These are phyloP conservation scores for Dryadula phaetusa DNA, from an alignment of 2,888 invertebrate genomes.

Conservation along the genomic window DNA sequence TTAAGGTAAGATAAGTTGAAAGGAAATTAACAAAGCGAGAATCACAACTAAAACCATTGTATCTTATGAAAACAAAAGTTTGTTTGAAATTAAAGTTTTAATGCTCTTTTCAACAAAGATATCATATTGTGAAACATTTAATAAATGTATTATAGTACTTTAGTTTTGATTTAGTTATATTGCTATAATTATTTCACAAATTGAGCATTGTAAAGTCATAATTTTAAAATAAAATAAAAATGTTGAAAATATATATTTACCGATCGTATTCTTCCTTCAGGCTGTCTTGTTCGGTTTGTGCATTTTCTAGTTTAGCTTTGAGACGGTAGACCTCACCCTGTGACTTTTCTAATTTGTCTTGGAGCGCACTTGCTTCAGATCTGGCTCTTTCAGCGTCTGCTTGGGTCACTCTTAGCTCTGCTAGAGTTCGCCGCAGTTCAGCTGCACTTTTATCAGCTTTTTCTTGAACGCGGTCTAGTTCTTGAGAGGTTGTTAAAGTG, in stretches of 20 bases:
- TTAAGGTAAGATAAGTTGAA: slow-evolving; percentile 5
- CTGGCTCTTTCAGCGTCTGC: slow-evolving; percentile 95
- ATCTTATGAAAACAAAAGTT: slow-evolving; percentile 22
- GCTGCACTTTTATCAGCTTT: slow-evolving; percentile 93
- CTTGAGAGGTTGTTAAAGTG: slow-evolving; percentile 92
- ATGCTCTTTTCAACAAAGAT: slow-evolving; percentile 13
- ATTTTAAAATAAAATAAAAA: too few relatives aligned
- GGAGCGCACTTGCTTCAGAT: slow-evolving; percentile 92
- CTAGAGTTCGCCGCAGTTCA: slow-evolving; percentile 94
- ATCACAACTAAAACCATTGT: not conserved
- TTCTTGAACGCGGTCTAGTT: slow-evolving; percentile 92
- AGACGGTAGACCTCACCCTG: slow-evolving; percentile 97
- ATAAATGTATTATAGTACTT: slow-evolving; percentile 1
- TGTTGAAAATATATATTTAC: slow-evolving; percentile 54
- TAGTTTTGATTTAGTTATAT: not conserved
- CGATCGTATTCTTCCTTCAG: slow-evolving; percentile 95
- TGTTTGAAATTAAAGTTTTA: slow-evolving; percentile 18
- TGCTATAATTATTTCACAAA: too few relatives aligned
- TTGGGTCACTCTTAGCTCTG: slow-evolving; percentile 95
- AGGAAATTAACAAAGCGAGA: slow-evolving; percentile 15
- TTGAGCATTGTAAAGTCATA: too few relatives aligned
- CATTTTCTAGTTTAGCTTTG: slow-evolving; percentile 97
- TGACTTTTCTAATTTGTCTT: slow-evolving; percentile 96
- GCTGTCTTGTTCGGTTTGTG: slow-evolving; percentile 97
- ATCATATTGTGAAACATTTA: slow-evolving; percentile 16